These are phyloP conservation scores for Microctonus hyperodae DNA, from an alignment of 2,888 invertebrate genomes.

Conservation along the genomic window DNA sequence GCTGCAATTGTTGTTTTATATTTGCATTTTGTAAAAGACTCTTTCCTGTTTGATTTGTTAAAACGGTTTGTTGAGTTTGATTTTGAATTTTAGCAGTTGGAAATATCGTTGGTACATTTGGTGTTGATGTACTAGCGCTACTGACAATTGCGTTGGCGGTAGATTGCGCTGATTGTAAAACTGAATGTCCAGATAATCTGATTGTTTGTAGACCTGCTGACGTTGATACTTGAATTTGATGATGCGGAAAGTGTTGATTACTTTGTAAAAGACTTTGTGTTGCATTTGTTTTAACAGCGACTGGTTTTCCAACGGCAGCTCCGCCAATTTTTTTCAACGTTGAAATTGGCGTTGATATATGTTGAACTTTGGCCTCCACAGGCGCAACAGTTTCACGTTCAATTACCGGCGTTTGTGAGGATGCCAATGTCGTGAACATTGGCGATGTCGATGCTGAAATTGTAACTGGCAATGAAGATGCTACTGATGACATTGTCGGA, in stretches of 20 bases:
- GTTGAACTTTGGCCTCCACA: slow-evolving; percentile 30
- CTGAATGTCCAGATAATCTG: slow-evolving; percentile 65
- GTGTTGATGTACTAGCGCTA: slow-evolving; percentile 54
- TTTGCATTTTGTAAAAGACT: slow-evolving; percentile 28
- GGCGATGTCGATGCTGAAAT: slow-evolving; percentile 24
- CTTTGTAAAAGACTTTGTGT: slow-evolving; percentile 59
- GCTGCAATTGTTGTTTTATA: slow-evolving; percentile 45
- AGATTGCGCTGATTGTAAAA: slow-evolving; percentile 60
- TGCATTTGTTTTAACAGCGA: slow-evolving; percentile 56
- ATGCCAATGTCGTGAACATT: slow-evolving; percentile 25
- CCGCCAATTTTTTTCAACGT: slow-evolving; percentile 48
- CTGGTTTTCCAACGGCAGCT: slow-evolving; percentile 52
- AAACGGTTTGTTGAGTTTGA: slow-evolving; percentile 43
- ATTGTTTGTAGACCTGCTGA: slow-evolving; percentile 66
- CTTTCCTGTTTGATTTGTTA: slow-evolving; percentile 42
- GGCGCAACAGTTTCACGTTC: slow-evolving; percentile 29
- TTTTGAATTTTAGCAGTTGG: slow-evolving; percentile 61
- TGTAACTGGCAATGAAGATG: slow-evolving; percentile 31
- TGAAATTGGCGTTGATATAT: slow-evolving; percentile 30
- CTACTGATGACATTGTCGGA: slow-evolving; percentile 31
- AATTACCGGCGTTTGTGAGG: slow-evolving; percentile 13
- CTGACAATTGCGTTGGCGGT: slow-evolving; percentile 58
- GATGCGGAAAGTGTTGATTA: slow-evolving; percentile 60
- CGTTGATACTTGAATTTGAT: slow-evolving; percentile 62
- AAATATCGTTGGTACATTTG: slow-evolving; percentile 61